Evolutionary conservation across 2,888 invertebrate genomes (phyloP).

Genomic region (Pecten maximus): DNA sequence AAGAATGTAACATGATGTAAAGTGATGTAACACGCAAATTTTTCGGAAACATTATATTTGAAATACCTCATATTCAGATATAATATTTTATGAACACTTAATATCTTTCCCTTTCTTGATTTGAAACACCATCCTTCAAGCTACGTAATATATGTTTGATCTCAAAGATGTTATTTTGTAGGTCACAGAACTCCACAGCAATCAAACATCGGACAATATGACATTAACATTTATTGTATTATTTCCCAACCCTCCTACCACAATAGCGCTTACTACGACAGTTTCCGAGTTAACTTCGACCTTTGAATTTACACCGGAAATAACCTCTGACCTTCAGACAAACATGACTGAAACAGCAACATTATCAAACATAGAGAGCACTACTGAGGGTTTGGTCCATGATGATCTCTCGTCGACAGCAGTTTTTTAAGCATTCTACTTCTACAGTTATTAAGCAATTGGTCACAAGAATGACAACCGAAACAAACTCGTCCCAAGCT

Average conservation of each 20-base stretch:
- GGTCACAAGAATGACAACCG: neutral
- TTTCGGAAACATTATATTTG: no score
- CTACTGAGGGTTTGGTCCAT: neutral
- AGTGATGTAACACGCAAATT: no score
- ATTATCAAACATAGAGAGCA: neutral
- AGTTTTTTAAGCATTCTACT: neutral
- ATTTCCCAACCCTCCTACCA: neutral
- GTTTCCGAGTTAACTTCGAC: neutral
- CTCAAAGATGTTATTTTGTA: neutral
- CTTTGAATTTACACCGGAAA: neutral
- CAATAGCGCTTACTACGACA: neutral
- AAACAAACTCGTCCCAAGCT: neutral
- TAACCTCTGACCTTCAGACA: neutral
- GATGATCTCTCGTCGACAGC: neutral
- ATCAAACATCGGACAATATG: conserved; percentile 11
- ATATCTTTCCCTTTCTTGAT: no score
- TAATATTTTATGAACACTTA: no score
- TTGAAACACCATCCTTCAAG: no score
- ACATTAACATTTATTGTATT: neutral
- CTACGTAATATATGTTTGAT: neutral
- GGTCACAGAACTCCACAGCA: neutral
- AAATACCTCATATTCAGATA: no score
- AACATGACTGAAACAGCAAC: neutral
- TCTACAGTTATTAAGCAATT: no score
- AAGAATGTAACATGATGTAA: no score